These are phyloP conservation scores for Melanotaenia trifasciata DNA, from an alignment of 2,797 vertebrate species.

Conservation along the genomic window DNA sequence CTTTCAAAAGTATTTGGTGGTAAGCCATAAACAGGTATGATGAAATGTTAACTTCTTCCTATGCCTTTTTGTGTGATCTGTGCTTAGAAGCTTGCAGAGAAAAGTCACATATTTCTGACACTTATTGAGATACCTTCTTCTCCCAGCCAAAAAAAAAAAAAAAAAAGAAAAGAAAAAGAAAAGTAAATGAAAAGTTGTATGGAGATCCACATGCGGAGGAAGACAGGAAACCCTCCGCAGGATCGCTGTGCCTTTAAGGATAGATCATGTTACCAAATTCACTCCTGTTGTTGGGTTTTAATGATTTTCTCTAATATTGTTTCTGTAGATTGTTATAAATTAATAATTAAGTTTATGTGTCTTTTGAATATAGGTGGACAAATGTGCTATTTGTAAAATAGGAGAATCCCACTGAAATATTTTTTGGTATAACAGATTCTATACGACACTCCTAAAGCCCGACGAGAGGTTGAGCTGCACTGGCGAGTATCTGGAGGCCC, in stretches of 20 bases:
- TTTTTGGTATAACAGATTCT: slow-evolving; percentile 85
- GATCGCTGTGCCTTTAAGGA: slow-evolving; percentile 16
- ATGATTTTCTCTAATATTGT: background rate
- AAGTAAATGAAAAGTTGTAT: background rate
- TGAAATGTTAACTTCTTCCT: slow-evolving; percentile 6
- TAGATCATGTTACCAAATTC: background rate
- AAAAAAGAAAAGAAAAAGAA: background rate
- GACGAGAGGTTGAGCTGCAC: slow-evolving; percentile 93
- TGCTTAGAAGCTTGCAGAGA: background rate
- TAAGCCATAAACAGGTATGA: background rate
- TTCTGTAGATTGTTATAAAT: background rate
- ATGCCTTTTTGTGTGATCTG: background rate
- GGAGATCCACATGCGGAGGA: background rate
- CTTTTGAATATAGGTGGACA: background rate
- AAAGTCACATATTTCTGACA: slow-evolving; percentile 1
- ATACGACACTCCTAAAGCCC: slow-evolving; percentile 90
- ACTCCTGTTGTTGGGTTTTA: slow-evolving; percentile 12
- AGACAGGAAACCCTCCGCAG: background rate
- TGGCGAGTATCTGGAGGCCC: slow-evolving; percentile 90
- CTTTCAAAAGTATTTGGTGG: slow-evolving; percentile 14
- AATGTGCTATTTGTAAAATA: background rate
- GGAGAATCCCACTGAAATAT: background rate
- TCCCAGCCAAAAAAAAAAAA: background rate
- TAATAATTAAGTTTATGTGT: background rate
- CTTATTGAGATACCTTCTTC: background rate